These are phyloP conservation scores for Nemoura dubitans DNA, from an alignment of 2,888 invertebrate species.

Conservation along the genomic window DNA sequence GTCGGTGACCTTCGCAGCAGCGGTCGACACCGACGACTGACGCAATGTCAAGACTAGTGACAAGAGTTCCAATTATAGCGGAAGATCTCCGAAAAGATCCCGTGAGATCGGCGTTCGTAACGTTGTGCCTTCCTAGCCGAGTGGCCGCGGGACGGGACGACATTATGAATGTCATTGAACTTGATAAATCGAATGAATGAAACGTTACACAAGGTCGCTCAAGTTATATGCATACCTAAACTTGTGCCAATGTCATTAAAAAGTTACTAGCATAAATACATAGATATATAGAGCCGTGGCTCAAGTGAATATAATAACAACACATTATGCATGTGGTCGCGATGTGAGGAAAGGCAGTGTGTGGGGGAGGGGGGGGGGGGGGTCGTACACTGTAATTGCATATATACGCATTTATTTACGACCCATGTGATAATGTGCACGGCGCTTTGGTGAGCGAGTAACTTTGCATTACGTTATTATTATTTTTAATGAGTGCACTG, in stretches of 20 bases:
- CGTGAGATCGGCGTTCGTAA: no score
- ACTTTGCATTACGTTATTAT: neutral
- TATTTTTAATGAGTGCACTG: conserved; percentile 12
- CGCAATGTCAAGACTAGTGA: no score
- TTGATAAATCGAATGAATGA: conserved; percentile 38
- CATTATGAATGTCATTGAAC: conserved; percentile 26
- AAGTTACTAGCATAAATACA: conserved; percentile 7
- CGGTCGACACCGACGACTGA: no score
- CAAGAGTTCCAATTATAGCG: no score
- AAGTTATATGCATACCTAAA: conserved; percentile 41
- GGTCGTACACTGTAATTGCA: neutral
- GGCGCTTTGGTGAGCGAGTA: neutral
- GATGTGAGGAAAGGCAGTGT: no score
- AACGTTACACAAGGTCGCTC: conserved; percentile 35
- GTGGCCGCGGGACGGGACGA: no score
- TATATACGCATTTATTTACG: neutral
- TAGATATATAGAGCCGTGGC: neutral
- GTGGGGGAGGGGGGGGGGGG: neutral
- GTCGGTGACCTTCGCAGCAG: neutral
- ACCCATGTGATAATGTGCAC: neutral
- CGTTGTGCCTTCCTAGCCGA: no score
- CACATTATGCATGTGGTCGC: neutral
- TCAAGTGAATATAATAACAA: neutral
- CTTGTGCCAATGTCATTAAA: conserved; percentile 42
- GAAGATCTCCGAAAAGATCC: no score